Percentiles rank a stretch among this genome's conserved stretches.
phyloP scores from a whole-genome alignment of 2,797 vertebrate species.

The Euphonia xanthogaster region DNA sequence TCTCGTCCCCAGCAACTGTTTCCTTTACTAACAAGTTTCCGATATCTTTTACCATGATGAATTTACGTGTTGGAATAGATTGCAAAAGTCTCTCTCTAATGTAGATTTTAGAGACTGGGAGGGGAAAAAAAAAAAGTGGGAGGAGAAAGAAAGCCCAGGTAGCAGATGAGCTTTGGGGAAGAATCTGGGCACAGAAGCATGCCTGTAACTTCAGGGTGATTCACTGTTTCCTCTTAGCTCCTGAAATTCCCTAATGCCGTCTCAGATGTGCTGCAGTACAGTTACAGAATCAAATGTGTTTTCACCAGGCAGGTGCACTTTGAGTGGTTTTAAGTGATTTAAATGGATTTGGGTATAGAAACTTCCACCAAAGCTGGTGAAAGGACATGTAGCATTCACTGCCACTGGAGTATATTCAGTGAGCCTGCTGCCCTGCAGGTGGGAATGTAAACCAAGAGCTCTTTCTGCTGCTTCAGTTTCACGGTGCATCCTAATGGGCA shows the following conservation, averaged over 20 bases:
- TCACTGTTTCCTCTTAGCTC: neutral
- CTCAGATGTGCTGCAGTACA: neutral
- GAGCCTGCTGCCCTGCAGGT: conserved; percentile 20
- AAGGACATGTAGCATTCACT: neutral
- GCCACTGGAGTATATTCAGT: neutral
- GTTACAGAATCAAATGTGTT: neutral
- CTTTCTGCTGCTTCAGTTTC: neutral
- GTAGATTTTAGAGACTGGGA: neutral
- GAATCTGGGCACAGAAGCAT: neutral
- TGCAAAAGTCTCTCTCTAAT: neutral
- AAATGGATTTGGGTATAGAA: neutral
- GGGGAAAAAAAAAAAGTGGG: neutral
- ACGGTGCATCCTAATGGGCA: neutral
- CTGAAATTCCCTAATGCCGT: neutral
- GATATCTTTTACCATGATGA: neutral
- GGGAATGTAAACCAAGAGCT: conserved; percentile 6
- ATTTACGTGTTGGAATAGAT: neutral
- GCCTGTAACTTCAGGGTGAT: neutral
- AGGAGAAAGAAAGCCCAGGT: neutral
- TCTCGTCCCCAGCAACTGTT: neutral
- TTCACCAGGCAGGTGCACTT: neutral
- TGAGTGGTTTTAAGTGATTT: neutral
- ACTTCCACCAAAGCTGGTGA: neutral
- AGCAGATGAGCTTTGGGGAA: neutral
- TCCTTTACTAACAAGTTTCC: neutral